Evolutionary conservation across 2,113 vertebrate genomes (phyloP), one percentile per base, ranked within the genome.

Genomic region (Tauraco erythrolophus): DNA sequence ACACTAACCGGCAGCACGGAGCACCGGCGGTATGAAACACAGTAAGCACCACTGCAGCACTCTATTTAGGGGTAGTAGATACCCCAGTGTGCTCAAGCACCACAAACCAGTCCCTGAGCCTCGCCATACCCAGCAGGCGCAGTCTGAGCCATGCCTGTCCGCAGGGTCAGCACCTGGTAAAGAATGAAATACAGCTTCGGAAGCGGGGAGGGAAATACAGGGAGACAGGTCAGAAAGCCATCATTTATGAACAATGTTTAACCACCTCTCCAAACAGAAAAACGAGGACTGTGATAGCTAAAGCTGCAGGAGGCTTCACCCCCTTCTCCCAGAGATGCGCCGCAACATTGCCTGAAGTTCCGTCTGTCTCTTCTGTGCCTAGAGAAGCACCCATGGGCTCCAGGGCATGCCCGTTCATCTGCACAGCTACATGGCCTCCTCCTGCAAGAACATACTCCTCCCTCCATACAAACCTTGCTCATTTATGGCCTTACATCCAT

Each of bases 101-200:
- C 50, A 61, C 53, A 46, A 76, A 39, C 37, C 25, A 33, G 17
- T 16, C 33, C 22, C 21, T 39, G 41, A 60, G 39, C 14, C 30
- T 57, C 3, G 2, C 37, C 27, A 4, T 2, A 46, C 10, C 24
- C 1, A 1, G 43, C n/a, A 30, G n/a, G 7, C 4, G 0, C 9
- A 51, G 14, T 4, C 10, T 19, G 12, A 81, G 57, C 14, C 9
- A 4, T 62, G 53, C 18, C 17, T 77, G 25, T 23, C 30, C 8
- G 2, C 41, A 35, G 12, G 33, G 33, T n/a, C 58, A 91, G 12
- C 27, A 62, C 13, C 48, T 4, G 25, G 35, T 6, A 31, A 82
- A n/a, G 15, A 43, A 28, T 7, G 6, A 79, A 75, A 64, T 13
- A 27, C 0, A 0, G 31, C 31, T 81, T 69, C 1, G 1, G 50